These are phyloP conservation scores for Machimus atricapillus DNA, from an alignment of 2,888 invertebrate genomes.

Conservation along the genomic window DNA sequence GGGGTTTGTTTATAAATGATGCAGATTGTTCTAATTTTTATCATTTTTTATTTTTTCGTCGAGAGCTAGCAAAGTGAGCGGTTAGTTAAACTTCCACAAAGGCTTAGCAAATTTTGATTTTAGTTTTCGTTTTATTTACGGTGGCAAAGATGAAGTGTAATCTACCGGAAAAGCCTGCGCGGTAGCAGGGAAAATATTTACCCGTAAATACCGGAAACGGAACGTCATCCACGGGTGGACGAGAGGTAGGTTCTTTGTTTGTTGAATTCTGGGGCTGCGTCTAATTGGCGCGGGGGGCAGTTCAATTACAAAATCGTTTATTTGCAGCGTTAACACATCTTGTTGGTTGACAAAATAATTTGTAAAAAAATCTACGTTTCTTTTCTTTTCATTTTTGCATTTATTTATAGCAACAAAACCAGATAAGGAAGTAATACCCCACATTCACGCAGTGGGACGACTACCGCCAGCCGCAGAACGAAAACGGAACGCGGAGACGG, in stretches of 20 bases:
- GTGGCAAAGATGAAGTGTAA: not conserved
- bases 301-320: not conserved
- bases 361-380: not conserved
- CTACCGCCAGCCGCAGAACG: not conserved
- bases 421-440: constrained; percentile 26
- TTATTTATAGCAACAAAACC: constrained; percentile 18
- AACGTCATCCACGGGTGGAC: not conserved
- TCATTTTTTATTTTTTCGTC: not conserved
- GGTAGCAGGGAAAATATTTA: not conserved
- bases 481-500: not conserved
- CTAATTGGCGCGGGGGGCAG: not conserved
- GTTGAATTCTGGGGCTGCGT: not conserved
- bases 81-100: not conserved
- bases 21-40: not conserved
- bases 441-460: not conserved
- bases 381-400: not conserved
- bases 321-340: not conserved
- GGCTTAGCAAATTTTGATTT: not conserved
- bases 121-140: not conserved
- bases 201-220: not conserved
- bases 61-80: not conserved
- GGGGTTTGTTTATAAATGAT: not conserved
- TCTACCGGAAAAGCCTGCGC: not conserved
- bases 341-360: not conserved
- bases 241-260: not conserved